phyloP scores from a whole-genome alignment of 2,113 vertebrate genomes.

The Cisticola juncidis region DNA sequence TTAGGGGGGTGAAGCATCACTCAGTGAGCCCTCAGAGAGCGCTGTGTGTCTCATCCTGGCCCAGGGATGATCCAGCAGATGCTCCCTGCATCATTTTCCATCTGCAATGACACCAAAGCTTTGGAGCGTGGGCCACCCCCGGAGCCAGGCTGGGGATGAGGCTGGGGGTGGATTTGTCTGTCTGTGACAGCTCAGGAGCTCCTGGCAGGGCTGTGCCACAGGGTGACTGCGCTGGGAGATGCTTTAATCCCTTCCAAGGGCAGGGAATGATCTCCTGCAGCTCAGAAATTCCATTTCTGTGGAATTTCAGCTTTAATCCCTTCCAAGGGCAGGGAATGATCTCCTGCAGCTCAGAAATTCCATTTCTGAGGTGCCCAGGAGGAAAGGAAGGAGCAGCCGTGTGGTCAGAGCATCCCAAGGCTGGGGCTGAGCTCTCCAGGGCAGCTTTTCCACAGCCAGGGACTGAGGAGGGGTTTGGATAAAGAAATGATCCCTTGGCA shows the following conservation, averaged over 20 bases:
- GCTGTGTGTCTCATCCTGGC: neutral
- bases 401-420: neutral
- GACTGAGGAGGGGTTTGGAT: neutral
- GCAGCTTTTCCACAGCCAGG: neutral
- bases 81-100: neutral
- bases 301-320: too few species aligned
- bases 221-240: neutral
- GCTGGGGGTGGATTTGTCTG: slow-evolving; percentile 19
- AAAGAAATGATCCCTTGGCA: neutral
- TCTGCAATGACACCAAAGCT: neutral
- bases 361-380: neutral
- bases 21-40: neutral
- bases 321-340: neutral
- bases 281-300: neutral
- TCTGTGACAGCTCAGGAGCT: neutral
- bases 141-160: neutral
- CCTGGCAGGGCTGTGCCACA: neutral
- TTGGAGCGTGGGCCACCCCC: neutral
- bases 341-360: neutral
- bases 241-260: neutral
- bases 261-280: neutral
- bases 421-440: neutral
- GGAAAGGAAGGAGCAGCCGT: neutral
- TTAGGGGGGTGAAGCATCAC: neutral
- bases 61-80: neutral